Percentiles rank a stretch among this genome's conserved stretches.
These are phyloP conservation scores for Psilanteris sp. DNA, from an alignment of 1,140 invertebrate species.

Conservation along the genomic window DNA sequence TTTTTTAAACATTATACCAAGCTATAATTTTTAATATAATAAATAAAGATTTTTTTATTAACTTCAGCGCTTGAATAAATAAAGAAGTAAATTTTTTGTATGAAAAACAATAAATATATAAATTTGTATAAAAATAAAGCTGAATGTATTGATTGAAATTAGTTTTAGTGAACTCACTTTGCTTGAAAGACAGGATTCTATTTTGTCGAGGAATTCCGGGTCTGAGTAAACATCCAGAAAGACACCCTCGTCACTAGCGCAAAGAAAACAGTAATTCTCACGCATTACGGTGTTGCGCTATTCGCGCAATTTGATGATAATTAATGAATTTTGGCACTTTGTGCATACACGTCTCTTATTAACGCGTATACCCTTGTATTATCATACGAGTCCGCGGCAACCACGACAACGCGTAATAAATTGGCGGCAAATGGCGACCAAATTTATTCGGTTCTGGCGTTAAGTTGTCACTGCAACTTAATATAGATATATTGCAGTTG, in stretches of 20 bases:
- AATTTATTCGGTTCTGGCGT: slow-evolving; percentile 5
- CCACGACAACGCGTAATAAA: slow-evolving; percentile 52
- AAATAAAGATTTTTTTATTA: no score
- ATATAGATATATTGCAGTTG: no score
- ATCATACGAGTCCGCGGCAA: slow-evolving; percentile 9
- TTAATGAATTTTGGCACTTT: not conserved
- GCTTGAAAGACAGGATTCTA: slow-evolving; percentile 67
- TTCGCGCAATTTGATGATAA: not conserved
- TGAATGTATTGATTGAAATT: no score
- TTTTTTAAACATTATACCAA: no score
- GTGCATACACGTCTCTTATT: not conserved
- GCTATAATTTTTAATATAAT: no score
- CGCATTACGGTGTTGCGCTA: slow-evolving; percentile 62
- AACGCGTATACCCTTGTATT: not conserved
- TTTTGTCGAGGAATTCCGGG: slow-evolving; percentile 57
- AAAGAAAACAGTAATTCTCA: slow-evolving; percentile 71
- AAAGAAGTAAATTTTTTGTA: no score
- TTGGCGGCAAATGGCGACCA: slow-evolving; percentile 60
- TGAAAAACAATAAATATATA: no score
- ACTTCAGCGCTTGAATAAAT: no score
- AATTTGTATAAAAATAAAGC: no score
- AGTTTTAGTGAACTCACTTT: no score
- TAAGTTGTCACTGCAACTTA: no score
- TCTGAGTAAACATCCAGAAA: slow-evolving; percentile 70
- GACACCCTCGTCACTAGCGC: slow-evolving; percentile 75